phyloP scores from a whole-genome alignment of 2,797 vertebrate species.

The Chrysolophus pictus region DNA sequence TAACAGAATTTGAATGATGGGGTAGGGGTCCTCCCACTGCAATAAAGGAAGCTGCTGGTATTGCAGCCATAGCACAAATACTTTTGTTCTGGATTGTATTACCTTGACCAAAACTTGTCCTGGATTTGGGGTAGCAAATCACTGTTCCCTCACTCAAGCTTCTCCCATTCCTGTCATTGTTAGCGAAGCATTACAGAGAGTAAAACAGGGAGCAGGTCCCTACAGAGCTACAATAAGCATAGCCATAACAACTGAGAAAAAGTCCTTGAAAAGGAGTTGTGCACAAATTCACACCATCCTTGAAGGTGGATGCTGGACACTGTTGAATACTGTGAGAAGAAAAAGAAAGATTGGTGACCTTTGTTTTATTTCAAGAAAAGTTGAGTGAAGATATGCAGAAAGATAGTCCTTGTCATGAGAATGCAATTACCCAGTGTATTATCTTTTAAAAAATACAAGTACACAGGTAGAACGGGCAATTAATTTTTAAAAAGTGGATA shows the following conservation, averaged over 20 bases:
- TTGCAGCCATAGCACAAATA: not conserved
- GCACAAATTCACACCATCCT: not conserved
- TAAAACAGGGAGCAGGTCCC: not conserved
- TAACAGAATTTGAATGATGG: not conserved
- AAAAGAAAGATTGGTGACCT: not conserved
- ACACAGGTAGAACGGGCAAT: not conserved
- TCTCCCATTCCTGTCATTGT: not conserved
- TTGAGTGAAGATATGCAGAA: not conserved
- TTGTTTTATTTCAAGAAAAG: constrained; percentile 6
- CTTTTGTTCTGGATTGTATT: not conserved
- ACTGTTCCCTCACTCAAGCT: not conserved
- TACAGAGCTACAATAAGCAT: not conserved
- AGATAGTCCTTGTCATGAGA: not conserved
- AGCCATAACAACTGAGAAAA: not conserved
- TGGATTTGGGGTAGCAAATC: not conserved
- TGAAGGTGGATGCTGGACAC: not conserved
- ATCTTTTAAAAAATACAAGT: not conserved
- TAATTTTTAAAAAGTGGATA: not conserved
- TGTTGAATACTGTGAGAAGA: not conserved
- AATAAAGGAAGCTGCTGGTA: not conserved
- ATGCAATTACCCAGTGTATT: not conserved
- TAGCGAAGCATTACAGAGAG: not conserved
- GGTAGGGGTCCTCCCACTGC: accelerated
- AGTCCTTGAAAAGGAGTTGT: not conserved
- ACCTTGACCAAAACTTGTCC: not conserved